Evolutionary conservation across 2,113 vertebrate genomes (phyloP), one percentile per base, ranked within the genome.

Genomic region (Podarcis muralis): DNA sequence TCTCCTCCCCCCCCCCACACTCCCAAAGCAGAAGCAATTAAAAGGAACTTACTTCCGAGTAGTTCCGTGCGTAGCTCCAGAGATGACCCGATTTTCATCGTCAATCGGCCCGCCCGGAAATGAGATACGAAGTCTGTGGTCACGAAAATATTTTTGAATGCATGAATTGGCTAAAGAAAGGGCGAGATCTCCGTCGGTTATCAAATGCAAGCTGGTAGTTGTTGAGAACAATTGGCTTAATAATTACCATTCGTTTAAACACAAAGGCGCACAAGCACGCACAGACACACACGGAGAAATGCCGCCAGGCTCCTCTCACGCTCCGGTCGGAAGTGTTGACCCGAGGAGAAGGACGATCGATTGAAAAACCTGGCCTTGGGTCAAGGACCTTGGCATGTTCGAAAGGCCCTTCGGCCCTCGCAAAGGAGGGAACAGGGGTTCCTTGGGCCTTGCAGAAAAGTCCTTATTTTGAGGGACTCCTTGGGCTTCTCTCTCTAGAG

Each of bases 161-260:
- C 6, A 25, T 12, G 13, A 40, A 75, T 20, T 20, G 11, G 69
- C 20, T 43, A 5, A 5, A 23, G 22, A 16, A 2, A 12, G 53
- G 48, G 27, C 5, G 68, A 5, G 25, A 23, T 23, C 30, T 8
- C 18, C 1, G 22, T 3, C 1, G 4, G 65, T 23, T 53, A 20
- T 69, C n/a, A 62, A 48, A 25, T 27, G 11, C 2, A 71, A 11
- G 20, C 12, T 43, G 57, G 30, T 59, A n/a, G 23, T 15, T 3
- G 71, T 18, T 20, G 71, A 23, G 15, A 48, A 13, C 81, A 30
- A 53, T 57, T 57, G 40, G 72, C 43, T 88, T 76, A 66, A 48
- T 76, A 30, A 77, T 88, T 69, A 68, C 40, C 87, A 37, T 37
- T 22, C 23, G 25, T 59, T 37, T 86, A 78, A 86, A 68, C 85